Conservation (phyloP, 2,888 invertebrate species). For the Bruchidius siliquastri region DNA sequence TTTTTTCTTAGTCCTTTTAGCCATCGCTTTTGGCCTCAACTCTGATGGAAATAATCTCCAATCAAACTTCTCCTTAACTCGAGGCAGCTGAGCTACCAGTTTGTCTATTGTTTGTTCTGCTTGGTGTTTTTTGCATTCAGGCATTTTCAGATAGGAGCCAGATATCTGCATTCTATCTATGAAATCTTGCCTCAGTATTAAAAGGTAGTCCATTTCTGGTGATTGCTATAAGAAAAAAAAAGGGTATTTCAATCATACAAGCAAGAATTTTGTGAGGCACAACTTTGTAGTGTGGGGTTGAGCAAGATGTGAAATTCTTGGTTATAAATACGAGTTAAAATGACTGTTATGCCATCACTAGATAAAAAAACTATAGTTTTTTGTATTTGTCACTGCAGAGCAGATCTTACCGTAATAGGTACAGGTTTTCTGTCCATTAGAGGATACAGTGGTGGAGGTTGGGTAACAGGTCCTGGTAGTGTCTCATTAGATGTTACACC, state of each 20-base stretch:
- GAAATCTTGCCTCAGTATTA: slow-evolving; percentile 69
- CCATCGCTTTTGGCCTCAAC: slow-evolving; percentile 52
- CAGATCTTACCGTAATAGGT: slow-evolving; percentile 38
- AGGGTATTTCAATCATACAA: no score
- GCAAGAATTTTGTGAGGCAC: no score
- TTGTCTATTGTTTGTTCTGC: slow-evolving; percentile 58
- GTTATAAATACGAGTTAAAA: no score
- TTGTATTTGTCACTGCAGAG: no score
- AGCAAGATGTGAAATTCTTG: no score
- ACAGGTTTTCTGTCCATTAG: slow-evolving; percentile 40
- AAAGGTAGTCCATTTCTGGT: slow-evolving; percentile 60
- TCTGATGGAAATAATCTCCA: slow-evolving; percentile 64
- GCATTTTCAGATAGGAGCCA: slow-evolving; percentile 55
- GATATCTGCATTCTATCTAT: slow-evolving; percentile 68
- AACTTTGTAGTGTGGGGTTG: no score
- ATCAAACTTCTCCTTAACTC: slow-evolving; percentile 49
- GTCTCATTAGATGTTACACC: slow-evolving; percentile 54
- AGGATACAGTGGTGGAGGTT: slow-evolving; percentile 44
- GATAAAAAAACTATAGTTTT: neutral
- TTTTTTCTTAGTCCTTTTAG: slow-evolving; percentile 36
- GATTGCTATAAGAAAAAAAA: slow-evolving; percentile 31
- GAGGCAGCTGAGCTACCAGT: slow-evolving; percentile 50
- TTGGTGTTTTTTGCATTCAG: slow-evolving; percentile 48
- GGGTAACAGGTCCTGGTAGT: slow-evolving; percentile 40
- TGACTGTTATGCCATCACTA: no score